Conservation (phyloP, 1,140 invertebrate species). For the Fopius arisanus region DNA sequence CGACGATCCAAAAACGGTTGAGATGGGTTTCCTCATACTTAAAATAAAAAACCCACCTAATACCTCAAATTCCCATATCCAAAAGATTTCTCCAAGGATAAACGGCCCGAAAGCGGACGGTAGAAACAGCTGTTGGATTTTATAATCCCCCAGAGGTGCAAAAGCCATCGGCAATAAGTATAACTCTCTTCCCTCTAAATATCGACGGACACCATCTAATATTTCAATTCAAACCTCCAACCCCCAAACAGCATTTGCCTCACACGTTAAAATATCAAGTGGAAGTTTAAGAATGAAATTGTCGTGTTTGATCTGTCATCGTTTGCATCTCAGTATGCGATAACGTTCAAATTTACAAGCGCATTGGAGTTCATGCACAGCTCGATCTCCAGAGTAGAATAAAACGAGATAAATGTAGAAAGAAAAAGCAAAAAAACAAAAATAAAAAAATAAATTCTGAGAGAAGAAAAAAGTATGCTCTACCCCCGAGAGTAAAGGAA, state of each 20-base stretch:
- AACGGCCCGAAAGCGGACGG: not conserved
- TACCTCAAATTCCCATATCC: slow-evolving; percentile 2
- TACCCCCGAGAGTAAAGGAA: not conserved
- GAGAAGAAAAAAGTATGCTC: not conserved
- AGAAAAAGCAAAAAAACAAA: not conserved
- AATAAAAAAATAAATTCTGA: too few relatives aligned
- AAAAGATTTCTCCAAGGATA: not conserved
- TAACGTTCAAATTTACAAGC: slow-evolving; percentile 11
- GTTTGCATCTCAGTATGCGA: not conserved
- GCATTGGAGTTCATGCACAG: not conserved
- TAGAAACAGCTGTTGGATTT: not conserved
- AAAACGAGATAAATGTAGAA: not conserved
- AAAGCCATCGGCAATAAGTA: slow-evolving; percentile 2
- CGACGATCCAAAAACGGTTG: not conserved
- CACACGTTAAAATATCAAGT: not conserved
- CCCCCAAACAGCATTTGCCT: not conserved
- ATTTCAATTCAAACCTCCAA: not conserved
- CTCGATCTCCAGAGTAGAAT: not conserved
- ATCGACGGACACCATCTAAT: not conserved
- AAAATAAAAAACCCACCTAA: slow-evolving; percentile 9
- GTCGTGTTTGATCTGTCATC: slow-evolving; percentile 14
- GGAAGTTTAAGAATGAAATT: slow-evolving; percentile 13
- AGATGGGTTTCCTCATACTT: not conserved
- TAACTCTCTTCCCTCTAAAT: not conserved
- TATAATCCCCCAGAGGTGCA: not conserved